Evolutionary conservation across 1,140 invertebrate species (phyloP), one percentile per base, ranked within the genome.

Genomic region (Drepana arcuata): DNA sequence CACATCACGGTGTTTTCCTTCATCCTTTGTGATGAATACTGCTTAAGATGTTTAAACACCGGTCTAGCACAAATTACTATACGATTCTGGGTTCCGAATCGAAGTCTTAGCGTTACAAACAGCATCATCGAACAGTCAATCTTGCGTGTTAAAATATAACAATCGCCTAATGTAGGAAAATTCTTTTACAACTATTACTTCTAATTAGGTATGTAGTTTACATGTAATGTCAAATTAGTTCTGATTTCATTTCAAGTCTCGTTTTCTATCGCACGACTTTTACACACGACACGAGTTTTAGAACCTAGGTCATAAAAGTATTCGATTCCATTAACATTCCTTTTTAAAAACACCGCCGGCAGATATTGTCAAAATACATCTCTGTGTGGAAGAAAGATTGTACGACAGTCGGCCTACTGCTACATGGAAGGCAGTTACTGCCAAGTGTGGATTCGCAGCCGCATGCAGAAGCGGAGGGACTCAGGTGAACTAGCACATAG

Each of bases 371-470:
- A 23, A 10, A 10, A 36, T 46, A 11, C 21, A 28, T 42, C 38
- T 41, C 7, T 92, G 41, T 97, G 95, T 62, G 88, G 89, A 0
- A 87, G 86, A 21, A 89, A 91, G 60, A 87, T 92, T 27, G 86
- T 95, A 44, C 86, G 89, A 43, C 90, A 97, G 70, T 91, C 90
- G 2, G 92, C 93, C 3, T 93, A 93, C 51, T 97, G 95, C 61
- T 95, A 93, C 62, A 85, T 90, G 1, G 90, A 93, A 55, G 91
- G 90, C 25, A 92, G 90, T 38, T 89, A 88, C 43, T 95, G 93
- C 67, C 90, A 95, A 62, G 86, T 85, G 27, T 92, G 90, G 88
- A 88, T 93, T 15, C 86, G 90, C 9, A 75, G 73, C 44, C 84
- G 74, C 53, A 85, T 87, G 65, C 82, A 81, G 42, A 74, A 74